Conservation (phyloP, 2,888 invertebrate species). For the Drosophila monieri region DNA sequence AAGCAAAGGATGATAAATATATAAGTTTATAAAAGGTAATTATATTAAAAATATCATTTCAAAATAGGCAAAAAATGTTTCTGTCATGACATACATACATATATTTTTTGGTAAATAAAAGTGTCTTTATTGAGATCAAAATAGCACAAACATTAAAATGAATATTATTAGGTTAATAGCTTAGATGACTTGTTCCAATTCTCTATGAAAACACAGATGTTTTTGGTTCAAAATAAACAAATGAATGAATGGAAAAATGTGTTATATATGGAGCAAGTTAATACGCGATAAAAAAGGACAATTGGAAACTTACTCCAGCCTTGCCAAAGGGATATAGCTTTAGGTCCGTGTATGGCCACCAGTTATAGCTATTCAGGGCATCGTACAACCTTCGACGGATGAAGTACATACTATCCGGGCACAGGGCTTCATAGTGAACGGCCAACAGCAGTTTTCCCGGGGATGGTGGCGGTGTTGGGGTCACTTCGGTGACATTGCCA, state of each 20-base stretch:
- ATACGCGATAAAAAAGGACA: neutral
- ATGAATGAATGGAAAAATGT: neutral
- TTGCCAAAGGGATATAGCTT: slow-evolving; percentile 82
- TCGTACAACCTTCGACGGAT: slow-evolving; percentile 71
- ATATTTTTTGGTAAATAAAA: neutral
- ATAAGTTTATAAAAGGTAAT: neutral
- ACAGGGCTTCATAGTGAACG: slow-evolving; percentile 82
- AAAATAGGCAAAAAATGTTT: neutral
- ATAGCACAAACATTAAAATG: neutral
- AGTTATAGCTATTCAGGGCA: slow-evolving; percentile 68
- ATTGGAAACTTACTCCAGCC: slow-evolving; percentile 74
- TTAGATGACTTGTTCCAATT: neutral
- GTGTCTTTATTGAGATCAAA: neutral
- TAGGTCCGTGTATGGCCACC: slow-evolving; percentile 71
- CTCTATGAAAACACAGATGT: neutral
- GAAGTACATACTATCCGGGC: slow-evolving; percentile 81
- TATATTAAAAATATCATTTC: neutral
- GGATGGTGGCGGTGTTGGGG: neutral
- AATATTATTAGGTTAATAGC: neutral
- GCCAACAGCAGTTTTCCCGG: slow-evolving; percentile 67
- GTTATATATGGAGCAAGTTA: neutral
- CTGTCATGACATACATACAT: neutral
- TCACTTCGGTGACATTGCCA: slow-evolving; percentile 16
- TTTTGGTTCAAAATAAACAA: neutral
- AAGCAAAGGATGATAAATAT: neutral